Percentiles rank a stretch among this genome's conserved stretches.
These are phyloP conservation scores for Mnemiopsis leidyi DNA, from an alignment of 37 sponge, comb jelly and placozoan species.

Conservation along the genomic window DNA sequence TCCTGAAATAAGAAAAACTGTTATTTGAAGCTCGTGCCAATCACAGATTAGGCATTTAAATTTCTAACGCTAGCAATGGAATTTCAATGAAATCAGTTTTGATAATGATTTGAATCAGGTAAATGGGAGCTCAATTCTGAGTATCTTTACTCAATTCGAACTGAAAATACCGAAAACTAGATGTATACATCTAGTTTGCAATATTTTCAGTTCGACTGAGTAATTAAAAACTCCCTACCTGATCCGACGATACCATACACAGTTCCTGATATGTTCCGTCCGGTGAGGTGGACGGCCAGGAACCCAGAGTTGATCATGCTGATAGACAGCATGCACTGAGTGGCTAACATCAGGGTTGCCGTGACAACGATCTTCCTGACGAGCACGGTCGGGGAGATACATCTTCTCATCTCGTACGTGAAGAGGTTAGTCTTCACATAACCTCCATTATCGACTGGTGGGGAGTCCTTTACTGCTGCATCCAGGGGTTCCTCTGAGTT, in stretches of 20 bases:
- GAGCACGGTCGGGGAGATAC: neutral
- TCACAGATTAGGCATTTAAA: too few relatives aligned
- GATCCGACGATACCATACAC: slow-evolving; percentile 61
- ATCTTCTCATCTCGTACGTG: neutral
- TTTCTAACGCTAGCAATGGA: too few relatives aligned
- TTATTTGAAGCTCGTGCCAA: too few relatives aligned
- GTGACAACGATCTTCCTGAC: slow-evolving; percentile 4
- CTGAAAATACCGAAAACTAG: too few relatives aligned
- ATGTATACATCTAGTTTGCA: too few relatives aligned
- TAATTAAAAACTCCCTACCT: too few relatives aligned
- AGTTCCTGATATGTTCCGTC: slow-evolving; percentile 50
- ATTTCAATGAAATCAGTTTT: too few relatives aligned
- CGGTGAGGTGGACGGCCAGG: slow-evolving; percentile 19
- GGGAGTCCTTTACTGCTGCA: too few relatives aligned
- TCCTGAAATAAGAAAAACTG: slow-evolving; percentile 40
- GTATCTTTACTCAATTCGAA: too few relatives aligned
- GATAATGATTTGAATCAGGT: too few relatives aligned
- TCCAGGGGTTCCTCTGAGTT: neutral
- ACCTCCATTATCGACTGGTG: neutral
- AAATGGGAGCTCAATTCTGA: too few relatives aligned
- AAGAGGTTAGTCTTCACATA: neutral
- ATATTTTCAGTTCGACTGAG: too few relatives aligned
- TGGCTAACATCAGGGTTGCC: neutral
- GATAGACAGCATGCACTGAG: neutral
- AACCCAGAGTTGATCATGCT: slow-evolving; percentile 53